Evolutionary conservation across 2,113 vertebrate species (phyloP).

Genomic region (Dicerorhinus sumatrensis): DNA sequence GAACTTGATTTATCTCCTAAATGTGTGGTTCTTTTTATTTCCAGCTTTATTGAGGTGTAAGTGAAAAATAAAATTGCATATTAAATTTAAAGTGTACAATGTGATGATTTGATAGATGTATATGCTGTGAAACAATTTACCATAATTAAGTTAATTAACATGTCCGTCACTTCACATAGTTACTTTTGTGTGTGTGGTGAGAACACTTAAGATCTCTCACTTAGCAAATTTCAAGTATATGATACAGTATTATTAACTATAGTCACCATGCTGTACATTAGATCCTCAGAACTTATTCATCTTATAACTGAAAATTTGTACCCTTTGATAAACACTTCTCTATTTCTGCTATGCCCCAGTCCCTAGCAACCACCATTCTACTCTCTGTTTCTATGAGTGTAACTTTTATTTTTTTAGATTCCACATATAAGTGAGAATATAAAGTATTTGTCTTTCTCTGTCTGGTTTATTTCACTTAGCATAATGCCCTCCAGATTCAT

Average conservation of each 20-base stretch:
- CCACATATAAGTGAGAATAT: not conserved
- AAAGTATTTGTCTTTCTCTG: not conserved
- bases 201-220: not conserved
- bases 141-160: not conserved
- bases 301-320: not conserved
- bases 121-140: not conserved
- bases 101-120: not conserved
- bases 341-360: not conserved
- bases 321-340: not conserved
- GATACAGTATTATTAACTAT: not conserved
- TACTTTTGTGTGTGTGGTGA: not conserved
- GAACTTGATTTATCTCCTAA: not conserved
- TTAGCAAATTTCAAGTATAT: not conserved
- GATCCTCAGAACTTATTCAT: not conserved
- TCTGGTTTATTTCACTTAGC: not conserved
- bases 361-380: not conserved
- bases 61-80: not conserved
- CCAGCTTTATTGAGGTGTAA: not conserved
- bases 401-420: not conserved
- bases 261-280: not conserved
- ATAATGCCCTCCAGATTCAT: not conserved
- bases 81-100: not conserved
- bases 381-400: not conserved
- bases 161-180: not conserved
- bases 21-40: constrained; percentile 2